Evolutionary conservation across 2,888 invertebrate species (phyloP).

Genomic region (Zaprionus bogoriensis): DNA sequence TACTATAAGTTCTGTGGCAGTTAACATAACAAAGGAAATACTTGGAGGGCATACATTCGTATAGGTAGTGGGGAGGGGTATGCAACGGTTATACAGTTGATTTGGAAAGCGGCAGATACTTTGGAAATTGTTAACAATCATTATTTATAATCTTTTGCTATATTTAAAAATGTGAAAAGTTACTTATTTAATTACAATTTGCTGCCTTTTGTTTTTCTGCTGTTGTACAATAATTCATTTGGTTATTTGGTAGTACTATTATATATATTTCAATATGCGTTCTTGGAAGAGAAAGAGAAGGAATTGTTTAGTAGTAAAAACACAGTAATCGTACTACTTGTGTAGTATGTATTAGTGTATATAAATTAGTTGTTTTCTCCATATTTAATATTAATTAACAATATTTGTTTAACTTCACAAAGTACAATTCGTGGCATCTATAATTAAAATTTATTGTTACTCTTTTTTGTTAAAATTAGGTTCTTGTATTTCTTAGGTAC

Average conservation of each 20-base stretch:
- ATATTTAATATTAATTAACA: slow-evolving; percentile 65
- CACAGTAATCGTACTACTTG: slow-evolving; percentile 27
- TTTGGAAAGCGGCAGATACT: slow-evolving; percentile 38
- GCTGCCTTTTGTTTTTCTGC: slow-evolving; percentile 40
- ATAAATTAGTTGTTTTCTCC: slow-evolving; percentile 58
- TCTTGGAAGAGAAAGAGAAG: slow-evolving; percentile 56
- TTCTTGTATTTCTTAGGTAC: slow-evolving; percentile 53
- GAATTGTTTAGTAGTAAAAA: slow-evolving; percentile 47
- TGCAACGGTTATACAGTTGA: slow-evolving; percentile 21
- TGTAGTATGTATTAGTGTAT: slow-evolving; percentile 26
- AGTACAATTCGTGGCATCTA: slow-evolving; percentile 56
- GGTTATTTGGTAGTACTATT: slow-evolving; percentile 23
- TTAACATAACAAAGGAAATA: slow-evolving; percentile 47
- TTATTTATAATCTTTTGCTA: slow-evolving; percentile 13
- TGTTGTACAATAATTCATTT: slow-evolving; percentile 34
- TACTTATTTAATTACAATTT: slow-evolving; percentile 30
- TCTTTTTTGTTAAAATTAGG: slow-evolving; percentile 45
- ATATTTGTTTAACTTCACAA: slow-evolving; percentile 49
- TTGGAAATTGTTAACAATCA: slow-evolving; percentile 26
- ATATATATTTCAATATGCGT: slow-evolving; percentile 34
- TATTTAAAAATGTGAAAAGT: slow-evolving; percentile 57
- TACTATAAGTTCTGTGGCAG: slow-evolving; percentile 58
- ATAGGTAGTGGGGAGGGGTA: slow-evolving; percentile 22
- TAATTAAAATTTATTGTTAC: slow-evolving; percentile 35
- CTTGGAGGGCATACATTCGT: slow-evolving; percentile 52